Base-by-base conservation (phyloP, 2,113 vertebrate species). In the Elephas maximus region DNA sequence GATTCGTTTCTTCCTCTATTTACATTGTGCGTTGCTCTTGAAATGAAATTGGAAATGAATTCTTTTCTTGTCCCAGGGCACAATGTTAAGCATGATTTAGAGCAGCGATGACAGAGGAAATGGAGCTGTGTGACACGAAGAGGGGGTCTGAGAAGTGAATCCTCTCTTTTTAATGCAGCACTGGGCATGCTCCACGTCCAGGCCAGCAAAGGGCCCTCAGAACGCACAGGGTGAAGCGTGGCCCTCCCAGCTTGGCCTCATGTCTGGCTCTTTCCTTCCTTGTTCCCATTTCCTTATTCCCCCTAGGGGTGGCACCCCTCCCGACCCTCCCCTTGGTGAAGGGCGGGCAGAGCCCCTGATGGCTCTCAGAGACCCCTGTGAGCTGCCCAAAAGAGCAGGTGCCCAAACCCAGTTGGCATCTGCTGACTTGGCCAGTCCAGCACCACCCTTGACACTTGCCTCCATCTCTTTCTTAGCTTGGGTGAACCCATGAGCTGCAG, bases 131-230 rank as follows among this genome's bases (percentile, higher is more conserved):
- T 8, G 82, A 15, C 2, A 1, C n/a, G 7, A 37, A 37, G 30
- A 0, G 30, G 0, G 1, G 0, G 62, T 28, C 41, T 6, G 2
- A 6, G 7, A 53, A 51, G 26, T 1, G 6, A n/a, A 0, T 8
- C 20, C 48, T 10, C n/a, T 2, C 76, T 37, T 30, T 37, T 12
- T 20, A 37, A 12, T 26, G 8, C 9, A 2, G 1, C 9, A 2
- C 24, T 7, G 65, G 26, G 26, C 11, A 11, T 12, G 2, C 18
- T 12, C 48, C n/a, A 1, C 26, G 1, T 26, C 20, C 21, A 12
- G 0, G 45, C 28, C 0, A 15, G 30, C 48, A 28, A 8, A 2
- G 23, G 41, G 53, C 44, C 69, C 62, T 78, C 28, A 0, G 37
- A 5, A 7, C 6, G 2, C 2, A 0, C 5, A 1, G 44, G 6